Percentiles rank a stretch among this genome's conserved stretches.
These are phyloP conservation scores for Lepidochrysops patricia DNA, from an alignment of 2,888 invertebrate species.

Conservation along the genomic window DNA sequence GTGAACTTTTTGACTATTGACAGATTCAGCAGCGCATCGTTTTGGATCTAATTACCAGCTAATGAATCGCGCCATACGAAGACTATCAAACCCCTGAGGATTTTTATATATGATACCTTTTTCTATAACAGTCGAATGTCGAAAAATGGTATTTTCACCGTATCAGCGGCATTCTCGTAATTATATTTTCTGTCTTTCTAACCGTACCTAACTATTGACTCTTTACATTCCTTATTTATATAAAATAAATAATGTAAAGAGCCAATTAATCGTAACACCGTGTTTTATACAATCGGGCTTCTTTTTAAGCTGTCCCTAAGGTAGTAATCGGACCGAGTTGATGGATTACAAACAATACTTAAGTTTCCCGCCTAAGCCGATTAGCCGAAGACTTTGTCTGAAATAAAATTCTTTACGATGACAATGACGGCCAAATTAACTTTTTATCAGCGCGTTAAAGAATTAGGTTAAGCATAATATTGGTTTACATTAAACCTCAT, in stretches of 20 bases:
- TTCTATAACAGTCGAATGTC: too few species aligned
- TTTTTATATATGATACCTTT: too few species aligned
- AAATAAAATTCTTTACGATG: neutral
- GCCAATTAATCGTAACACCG: neutral
- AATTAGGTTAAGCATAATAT: constrained; percentile 1
- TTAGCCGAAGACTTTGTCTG: neutral
- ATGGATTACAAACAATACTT: constrained; percentile 13
- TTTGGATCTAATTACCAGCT: too few species aligned
- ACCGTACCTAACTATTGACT: too few species aligned
- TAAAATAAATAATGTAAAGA: neutral
- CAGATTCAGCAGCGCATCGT: too few species aligned
- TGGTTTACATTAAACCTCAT: neutral
- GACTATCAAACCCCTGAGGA: too few species aligned
- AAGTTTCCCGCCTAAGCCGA: constrained; percentile 6
- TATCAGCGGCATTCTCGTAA: too few species aligned
- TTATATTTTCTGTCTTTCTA: too few species aligned
- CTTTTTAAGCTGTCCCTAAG: constrained; percentile 7
- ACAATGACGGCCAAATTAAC: neutral
- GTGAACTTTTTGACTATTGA: too few species aligned
- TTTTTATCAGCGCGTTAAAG: constrained; percentile 4
- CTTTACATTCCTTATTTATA: too few species aligned
- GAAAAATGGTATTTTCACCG: too few species aligned
- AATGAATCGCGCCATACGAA: too few species aligned
- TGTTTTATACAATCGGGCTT: constrained; percentile 7
- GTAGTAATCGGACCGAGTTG: neutral